phyloP scores from a whole-genome alignment of 2,888 invertebrate species.

The Gerosis bhagava region DNA sequence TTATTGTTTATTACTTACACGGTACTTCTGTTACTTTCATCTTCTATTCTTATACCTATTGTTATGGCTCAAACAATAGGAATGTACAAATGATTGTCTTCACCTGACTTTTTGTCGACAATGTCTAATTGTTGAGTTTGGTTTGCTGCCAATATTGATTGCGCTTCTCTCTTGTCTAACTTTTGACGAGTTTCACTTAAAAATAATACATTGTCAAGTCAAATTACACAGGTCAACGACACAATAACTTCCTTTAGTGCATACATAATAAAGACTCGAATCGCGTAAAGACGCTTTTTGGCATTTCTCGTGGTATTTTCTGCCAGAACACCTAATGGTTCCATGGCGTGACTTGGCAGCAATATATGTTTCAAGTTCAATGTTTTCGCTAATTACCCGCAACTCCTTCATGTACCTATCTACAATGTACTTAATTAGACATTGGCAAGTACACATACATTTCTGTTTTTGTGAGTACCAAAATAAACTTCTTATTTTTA shows the following conservation, averaged over 20 bases:
- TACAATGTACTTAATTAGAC: conserved; percentile 53
- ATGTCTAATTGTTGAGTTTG: conserved; percentile 44
- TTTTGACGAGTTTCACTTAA: conserved; percentile 29
- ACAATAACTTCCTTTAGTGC: conserved; percentile 31
- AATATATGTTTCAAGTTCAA: conserved; percentile 54
- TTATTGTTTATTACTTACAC: too few species aligned
- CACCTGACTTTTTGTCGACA: conserved; percentile 25
- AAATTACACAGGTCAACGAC: conserved; percentile 35
- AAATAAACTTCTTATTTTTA: conserved; percentile 16
- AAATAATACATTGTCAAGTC: conserved; percentile 9
- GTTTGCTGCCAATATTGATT: conserved; percentile 47
- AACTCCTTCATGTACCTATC: conserved; percentile 44
- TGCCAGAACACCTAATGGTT: conserved; percentile 37
- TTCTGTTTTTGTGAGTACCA: conserved; percentile 17
- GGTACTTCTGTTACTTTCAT: too few species aligned
- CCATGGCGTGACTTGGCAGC: conserved; percentile 41
- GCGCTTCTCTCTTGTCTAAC: conserved; percentile 36
- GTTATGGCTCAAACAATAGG: conserved; percentile 20
- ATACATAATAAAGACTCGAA: conserved; percentile 30
- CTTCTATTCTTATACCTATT: too few species aligned
- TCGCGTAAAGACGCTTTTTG: conserved; percentile 26
- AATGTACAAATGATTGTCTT: conserved; percentile 13
- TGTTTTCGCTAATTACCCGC: conserved; percentile 57
- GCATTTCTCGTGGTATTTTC: conserved; percentile 17
- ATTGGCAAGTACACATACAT: conserved; percentile 33